phyloP scores from a whole-genome alignment of 2,797 vertebrate genomes.

The Nyctalus aviator region DNA sequence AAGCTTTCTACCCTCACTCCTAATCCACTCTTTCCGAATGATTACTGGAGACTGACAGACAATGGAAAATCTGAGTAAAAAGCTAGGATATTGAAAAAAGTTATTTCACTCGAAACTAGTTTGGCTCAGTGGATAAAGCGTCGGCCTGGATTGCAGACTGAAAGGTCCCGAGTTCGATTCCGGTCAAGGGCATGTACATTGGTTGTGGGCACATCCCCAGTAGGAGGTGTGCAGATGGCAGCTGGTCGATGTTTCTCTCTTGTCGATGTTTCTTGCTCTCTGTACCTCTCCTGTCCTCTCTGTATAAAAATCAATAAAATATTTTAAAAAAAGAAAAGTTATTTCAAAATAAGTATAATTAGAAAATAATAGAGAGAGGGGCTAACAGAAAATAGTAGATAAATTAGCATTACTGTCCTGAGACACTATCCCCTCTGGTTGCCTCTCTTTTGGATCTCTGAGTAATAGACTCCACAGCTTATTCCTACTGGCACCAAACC shows the following conservation, averaged over 20 bases:
- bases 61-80: not conserved
- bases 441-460: not conserved
- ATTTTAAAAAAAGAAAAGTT: not conserved
- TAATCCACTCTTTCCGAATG: not conserved
- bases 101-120: not conserved
- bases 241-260: no score
- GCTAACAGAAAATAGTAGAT: not conserved
- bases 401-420: not conserved
- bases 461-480: not conserved
- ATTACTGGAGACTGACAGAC: not conserved
- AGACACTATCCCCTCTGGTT: not conserved
- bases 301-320: no score
- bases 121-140: no score
- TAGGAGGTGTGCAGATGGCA: no score
- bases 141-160: no score
- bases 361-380: not conserved
- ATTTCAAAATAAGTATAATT: not conserved
- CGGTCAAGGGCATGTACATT: no score
- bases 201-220: no score
- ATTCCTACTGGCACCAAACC: not conserved
- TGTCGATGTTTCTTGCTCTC: no score
- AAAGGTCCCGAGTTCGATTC: no score
- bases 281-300: no score
- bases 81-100: not conserved
- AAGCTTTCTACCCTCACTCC: not conserved